A percentile compares a stretch with the other conserved stretches of the same genome.
phyloP scores from a whole-genome alignment of 2,113 vertebrate genomes.

The Dasyurus viverrinus region DNA sequence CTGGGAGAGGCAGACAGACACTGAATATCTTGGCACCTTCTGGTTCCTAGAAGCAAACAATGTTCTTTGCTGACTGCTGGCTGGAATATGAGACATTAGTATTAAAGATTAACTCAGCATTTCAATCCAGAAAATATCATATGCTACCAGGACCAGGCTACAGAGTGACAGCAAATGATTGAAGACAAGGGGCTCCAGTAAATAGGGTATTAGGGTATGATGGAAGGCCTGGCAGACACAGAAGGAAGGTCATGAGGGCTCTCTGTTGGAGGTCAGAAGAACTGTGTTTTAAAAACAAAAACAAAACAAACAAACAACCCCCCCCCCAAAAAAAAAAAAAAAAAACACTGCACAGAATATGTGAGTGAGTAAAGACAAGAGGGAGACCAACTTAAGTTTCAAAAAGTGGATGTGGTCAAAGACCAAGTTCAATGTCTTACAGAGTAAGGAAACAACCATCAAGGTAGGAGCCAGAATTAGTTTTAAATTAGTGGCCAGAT shows the following conservation, averaged over 20 bases:
- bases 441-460: conserved; percentile 47
- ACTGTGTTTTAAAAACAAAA: conserved; percentile 43
- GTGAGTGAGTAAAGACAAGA: not conserved
- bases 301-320: too few relatives aligned
- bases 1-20: not conserved
- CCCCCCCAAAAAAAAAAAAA: too few relatives aligned
- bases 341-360: not conserved
- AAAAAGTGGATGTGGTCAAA: conserved; percentile 66
- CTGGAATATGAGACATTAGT: not conserved
- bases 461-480: conserved; percentile 44
- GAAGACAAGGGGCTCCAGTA: not conserved
- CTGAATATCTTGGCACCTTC: conserved; percentile 15
- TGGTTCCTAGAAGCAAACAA: conserved; percentile 48
- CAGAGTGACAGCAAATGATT: conserved; percentile 49
- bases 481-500: conserved; percentile 38
- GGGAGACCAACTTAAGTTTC: conserved; percentile 62
- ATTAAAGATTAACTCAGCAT: conserved; percentile 40
- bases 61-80: conserved; percentile 16
- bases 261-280: conserved; percentile 66
- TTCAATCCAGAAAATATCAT: conserved; percentile 42
- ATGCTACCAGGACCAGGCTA: conserved; percentile 33
- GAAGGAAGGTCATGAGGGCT: conserved; percentile 51
- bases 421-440: conserved; percentile 45
- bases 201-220: conserved; percentile 40
- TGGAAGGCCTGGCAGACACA: conserved; percentile 8